Conservation (phyloP, 2,113 vertebrate genomes). For the rabbit (Oryctolagus cuniculus) region DNA sequence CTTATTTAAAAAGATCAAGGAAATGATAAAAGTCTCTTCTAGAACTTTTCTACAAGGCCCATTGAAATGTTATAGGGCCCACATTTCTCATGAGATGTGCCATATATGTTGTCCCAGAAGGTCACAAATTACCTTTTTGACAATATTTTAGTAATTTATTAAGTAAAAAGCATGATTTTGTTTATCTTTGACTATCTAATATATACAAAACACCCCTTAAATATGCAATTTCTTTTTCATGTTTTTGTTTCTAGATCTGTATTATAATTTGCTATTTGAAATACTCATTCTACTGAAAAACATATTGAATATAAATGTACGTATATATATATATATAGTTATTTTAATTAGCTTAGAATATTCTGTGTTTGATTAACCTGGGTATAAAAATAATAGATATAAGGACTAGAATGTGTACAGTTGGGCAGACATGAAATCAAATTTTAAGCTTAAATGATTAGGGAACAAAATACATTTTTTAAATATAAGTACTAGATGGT, state of each 20-base stretch:
- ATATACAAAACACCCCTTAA: not conserved
- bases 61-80: constrained; percentile 2
- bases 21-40: not conserved
- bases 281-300: not conserved
- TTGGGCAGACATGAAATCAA: not conserved
- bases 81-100: not conserved
- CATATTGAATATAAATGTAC: not conserved
- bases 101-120: not conserved
- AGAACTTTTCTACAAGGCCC: not conserved
- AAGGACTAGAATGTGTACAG: not conserved
- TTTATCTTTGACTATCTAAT: constrained; percentile 36
- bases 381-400: not conserved
- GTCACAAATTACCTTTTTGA: constrained; percentile 33
- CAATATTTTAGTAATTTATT: not conserved
- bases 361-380: not conserved
- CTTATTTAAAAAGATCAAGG: not conserved
- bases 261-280: not conserved
- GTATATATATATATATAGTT: not conserved
- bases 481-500: not conserved
- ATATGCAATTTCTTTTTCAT: not conserved
- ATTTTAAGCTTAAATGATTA: not conserved
- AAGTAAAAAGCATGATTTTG: constrained; percentile 44
- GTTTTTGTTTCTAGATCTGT: not conserved
- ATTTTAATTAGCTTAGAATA: not conserved
- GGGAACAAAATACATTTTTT: not conserved